A percentile compares a stretch with the other conserved stretches of the same genome.
Evolutionary conservation across 2,888 invertebrate species (phyloP).

Genomic region (Plutella xylostella): DNA sequence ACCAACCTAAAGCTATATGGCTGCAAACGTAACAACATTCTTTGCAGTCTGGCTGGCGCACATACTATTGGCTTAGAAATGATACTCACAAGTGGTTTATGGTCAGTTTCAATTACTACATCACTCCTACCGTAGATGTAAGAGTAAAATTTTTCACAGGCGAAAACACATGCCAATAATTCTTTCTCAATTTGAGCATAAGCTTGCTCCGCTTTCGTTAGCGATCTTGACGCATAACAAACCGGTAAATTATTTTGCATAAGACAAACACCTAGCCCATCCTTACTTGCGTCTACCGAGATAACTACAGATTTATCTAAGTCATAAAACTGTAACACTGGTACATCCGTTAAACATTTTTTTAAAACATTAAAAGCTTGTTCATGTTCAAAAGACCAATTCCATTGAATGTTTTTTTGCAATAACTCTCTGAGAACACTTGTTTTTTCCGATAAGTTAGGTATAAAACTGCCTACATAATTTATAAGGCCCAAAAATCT

Average conservation of each 20-base stretch:
- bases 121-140: conserved; percentile 10
- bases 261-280: conserved; percentile 19
- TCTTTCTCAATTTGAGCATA: conserved; percentile 9
- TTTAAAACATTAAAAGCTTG: background rate
- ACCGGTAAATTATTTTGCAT: conserved; percentile 18
- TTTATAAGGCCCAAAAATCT: conserved; percentile 20
- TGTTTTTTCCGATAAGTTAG: conserved; percentile 20
- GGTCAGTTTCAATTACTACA: conserved; percentile 4
- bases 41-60: conserved; percentile 13
- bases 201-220: conserved; percentile 9
- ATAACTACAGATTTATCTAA: conserved; percentile 13
- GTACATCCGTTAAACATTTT: conserved; percentile 9
- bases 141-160: conserved; percentile 9
- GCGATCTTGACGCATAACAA: conserved; percentile 18
- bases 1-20: conserved; percentile 1
- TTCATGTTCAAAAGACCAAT: background rate
- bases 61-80: conserved; percentile 13
- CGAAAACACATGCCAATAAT: conserved; percentile 8
- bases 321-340: conserved; percentile 18
- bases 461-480: conserved; percentile 20
- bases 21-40: conserved; percentile 14
- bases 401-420: conserved; percentile 5
- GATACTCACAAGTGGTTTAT: conserved; percentile 13
- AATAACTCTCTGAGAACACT: conserved; percentile 16
- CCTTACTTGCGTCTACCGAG: conserved; percentile 17